Conservation (phyloP, 2,888 invertebrate genomes). For the Pharmacophagus antenor region DNA sequence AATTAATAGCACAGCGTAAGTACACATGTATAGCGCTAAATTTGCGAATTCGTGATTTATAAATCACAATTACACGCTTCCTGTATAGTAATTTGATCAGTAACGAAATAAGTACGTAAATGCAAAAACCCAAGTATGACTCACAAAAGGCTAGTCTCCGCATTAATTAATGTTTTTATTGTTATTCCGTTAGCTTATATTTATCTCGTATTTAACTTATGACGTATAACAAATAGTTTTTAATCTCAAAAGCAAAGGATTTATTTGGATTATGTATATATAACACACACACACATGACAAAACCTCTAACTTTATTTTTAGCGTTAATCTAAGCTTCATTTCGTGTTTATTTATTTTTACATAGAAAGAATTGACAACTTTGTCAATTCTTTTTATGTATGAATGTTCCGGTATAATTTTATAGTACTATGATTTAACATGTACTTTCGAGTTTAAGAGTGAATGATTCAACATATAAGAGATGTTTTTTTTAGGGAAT, state of each 20-base stretch:
- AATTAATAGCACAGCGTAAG: neutral
- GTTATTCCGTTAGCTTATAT: neutral
- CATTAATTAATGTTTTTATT: conserved; percentile 11
- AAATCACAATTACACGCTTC: conserved; percentile 11
- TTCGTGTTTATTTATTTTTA: no score
- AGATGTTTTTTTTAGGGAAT: no score
- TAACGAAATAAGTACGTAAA: conserved; percentile 8
- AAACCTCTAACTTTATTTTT: no score
- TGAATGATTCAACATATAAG: no score
- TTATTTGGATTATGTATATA: no score
- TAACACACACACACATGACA: no score
- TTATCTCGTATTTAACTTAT: neutral
- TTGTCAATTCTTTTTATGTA: no score
- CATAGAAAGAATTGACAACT: no score
- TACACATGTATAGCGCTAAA: conserved; percentile 5
- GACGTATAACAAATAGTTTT: neutral
- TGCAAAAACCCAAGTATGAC: conserved; percentile 22
- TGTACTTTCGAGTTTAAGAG: no score
- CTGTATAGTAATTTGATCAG: conserved; percentile 20
- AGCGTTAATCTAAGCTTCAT: no score
- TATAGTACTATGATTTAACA: no score
- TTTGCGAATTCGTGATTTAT: conserved; percentile 24
- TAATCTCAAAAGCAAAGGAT: neutral
- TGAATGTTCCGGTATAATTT: no score
- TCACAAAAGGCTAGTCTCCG: conserved; percentile 13